A percentile compares a stretch with the other conserved stretches of the same genome.
phyloP scores from a whole-genome alignment of 1,140 invertebrate species.

The Trypoxylus dichotomus region DNA sequence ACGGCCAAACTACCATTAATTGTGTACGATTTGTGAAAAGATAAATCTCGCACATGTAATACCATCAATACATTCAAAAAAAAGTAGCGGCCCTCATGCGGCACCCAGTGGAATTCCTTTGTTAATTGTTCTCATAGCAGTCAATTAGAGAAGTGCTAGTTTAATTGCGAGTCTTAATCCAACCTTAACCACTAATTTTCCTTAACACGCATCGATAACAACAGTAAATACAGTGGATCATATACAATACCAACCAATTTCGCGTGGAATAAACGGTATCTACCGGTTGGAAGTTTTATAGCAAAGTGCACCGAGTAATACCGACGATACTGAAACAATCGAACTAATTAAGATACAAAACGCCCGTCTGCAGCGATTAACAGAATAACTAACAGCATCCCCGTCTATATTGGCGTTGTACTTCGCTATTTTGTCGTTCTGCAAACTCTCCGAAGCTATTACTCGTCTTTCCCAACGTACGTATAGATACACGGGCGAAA shows the following conservation, averaged over 20 bases:
- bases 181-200: too few species aligned
- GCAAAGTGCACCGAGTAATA: background rate
- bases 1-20: too few species aligned
- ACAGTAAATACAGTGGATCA: too few species aligned
- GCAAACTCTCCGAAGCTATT: constrained; percentile 9
- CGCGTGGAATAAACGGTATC: background rate
- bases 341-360: constrained; percentile 20
- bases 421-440: background rate
- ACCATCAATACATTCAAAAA: too few species aligned
- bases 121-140: too few species aligned
- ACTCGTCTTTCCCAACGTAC: background rate
- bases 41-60: too few species aligned
- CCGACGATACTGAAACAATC: background rate
- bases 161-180: background rate
- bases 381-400: constrained; percentile 18
- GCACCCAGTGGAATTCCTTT: too few species aligned
- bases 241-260: background rate
- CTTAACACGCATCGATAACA: too few species aligned
- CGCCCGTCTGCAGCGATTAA: constrained; percentile 17
- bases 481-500: background rate
- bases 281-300: background rate
- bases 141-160: background rate
- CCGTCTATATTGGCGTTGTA: background rate
- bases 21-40: too few species aligned
- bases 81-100: too few species aligned